Percentiles rank a stretch among this genome's conserved stretches.
These are phyloP conservation scores for Ectemnius continuus DNA, from an alignment of 2,888 invertebrate genomes.

Conservation along the genomic window DNA sequence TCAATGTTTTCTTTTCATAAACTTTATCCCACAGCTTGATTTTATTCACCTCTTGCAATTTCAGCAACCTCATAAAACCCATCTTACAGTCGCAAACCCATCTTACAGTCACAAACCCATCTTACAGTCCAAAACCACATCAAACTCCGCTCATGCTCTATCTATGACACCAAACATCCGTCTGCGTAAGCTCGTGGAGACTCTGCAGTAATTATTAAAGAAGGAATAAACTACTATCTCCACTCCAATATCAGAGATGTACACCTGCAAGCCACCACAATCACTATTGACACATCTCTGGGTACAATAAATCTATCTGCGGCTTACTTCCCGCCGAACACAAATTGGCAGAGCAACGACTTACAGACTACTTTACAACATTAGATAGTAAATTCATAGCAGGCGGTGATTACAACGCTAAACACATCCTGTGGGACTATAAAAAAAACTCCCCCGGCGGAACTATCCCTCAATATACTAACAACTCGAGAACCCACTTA, in stretches of 20 bases:
- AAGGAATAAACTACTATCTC: neutral
- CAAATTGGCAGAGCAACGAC: neutral
- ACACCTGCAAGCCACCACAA: neutral
- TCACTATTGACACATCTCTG: neutral
- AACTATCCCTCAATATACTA: neutral
- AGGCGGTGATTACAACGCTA: constrained; percentile 14
- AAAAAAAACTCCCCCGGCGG: neutral
- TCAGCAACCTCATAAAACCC: too few species aligned
- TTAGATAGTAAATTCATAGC: constrained; percentile 2
- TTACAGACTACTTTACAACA: neutral
- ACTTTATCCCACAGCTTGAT: too few species aligned
- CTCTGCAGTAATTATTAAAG: neutral
- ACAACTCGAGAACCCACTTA: neutral
- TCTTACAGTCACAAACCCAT: neutral
- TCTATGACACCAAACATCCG: neutral
- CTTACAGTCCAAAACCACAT: neutral
- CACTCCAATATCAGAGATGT: neutral
- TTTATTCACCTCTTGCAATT: too few species aligned
- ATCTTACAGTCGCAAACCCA: too few species aligned
- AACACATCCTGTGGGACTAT: constrained; percentile 5
- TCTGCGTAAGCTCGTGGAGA: neutral
- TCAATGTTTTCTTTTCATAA: too few species aligned
- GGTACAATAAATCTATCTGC: neutral
- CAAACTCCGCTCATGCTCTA: neutral
- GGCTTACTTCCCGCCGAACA: neutral